Conservation (phyloP, 2,888 invertebrate species). For the Teinopalpus imperialis region DNA sequence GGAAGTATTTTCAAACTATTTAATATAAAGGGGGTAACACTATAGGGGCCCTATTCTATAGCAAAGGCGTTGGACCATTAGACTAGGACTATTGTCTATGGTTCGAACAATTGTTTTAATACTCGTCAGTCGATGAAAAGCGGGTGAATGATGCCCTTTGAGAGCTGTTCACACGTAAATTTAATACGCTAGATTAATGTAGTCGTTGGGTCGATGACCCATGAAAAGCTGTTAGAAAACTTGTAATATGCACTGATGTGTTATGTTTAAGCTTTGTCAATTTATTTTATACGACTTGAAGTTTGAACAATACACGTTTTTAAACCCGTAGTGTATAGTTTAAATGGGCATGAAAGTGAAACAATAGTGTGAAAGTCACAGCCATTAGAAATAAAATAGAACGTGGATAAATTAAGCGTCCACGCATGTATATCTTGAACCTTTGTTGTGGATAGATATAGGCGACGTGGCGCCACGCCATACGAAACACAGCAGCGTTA, state of each 20-base stretch:
- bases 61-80: constrained; percentile 44
- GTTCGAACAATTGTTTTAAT: constrained; percentile 37
- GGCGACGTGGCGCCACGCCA: too few species aligned
- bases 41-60: constrained; percentile 35
- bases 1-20: constrained; percentile 22
- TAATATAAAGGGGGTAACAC: constrained; percentile 30
- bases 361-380: too few species aligned
- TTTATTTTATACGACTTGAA: not conserved
- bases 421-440: too few species aligned
- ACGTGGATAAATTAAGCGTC: too few species aligned
- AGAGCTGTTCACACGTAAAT: constrained; percentile 27
- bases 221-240: constrained; percentile 15
- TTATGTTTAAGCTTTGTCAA: constrained; percentile 1
- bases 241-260: not conserved
- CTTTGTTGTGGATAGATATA: too few species aligned
- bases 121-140: constrained; percentile 28
- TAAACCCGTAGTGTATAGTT: too few species aligned
- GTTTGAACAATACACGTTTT: not conserved
- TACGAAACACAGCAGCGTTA: too few species aligned
- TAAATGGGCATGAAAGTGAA: too few species aligned
- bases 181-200: constrained; percentile 27
- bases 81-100: constrained; percentile 42
- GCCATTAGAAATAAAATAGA: too few species aligned
- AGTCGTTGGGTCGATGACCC: constrained; percentile 15
- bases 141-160: constrained; percentile 28